These are phyloP conservation scores for Poecilia latipinna DNA, from an alignment of 2,113 vertebrate species.

Conservation along the genomic window DNA sequence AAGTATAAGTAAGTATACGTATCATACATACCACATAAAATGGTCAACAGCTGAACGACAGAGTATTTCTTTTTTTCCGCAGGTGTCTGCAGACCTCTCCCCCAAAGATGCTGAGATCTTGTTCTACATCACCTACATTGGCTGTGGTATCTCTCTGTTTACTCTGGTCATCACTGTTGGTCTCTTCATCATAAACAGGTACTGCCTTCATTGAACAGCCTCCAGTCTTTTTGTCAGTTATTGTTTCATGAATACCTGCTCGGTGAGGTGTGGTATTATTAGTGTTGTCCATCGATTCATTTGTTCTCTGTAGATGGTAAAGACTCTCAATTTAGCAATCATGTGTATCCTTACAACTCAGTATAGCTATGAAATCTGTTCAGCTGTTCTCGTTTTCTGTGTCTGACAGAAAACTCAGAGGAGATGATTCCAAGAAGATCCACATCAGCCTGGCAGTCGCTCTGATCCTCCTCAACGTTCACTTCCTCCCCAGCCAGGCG, in stretches of 20 bases:
- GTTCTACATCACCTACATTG: conserved; percentile 4
- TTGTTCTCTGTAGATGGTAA: too few relatives aligned
- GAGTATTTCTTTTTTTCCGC: not conserved
- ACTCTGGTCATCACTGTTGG: not conserved
- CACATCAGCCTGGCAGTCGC: conserved; percentile 62
- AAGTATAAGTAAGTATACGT: too few relatives aligned
- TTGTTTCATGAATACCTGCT: too few relatives aligned
- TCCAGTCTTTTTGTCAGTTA: too few relatives aligned
- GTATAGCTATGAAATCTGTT: too few relatives aligned
- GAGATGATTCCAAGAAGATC: conserved; percentile 58
- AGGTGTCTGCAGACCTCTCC: not conserved
- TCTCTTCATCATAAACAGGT: not conserved
- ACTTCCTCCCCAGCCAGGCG: conserved; percentile 49
- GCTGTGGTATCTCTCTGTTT: conserved; percentile 6
- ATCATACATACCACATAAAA: not conserved
- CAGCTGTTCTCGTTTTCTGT: not conserved
- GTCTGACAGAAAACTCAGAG: conserved; percentile 33
- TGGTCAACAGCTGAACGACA: not conserved
- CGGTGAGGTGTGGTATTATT: too few relatives aligned
- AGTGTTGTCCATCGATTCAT: too few relatives aligned
- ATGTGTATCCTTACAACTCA: too few relatives aligned
- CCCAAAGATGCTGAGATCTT: not conserved
- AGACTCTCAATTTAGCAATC: too few relatives aligned
- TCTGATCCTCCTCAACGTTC: conserved; percentile 66
- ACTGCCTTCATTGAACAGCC: not conserved